Percentiles rank a stretch among this genome's conserved stretches.
Evolutionary conservation across 2,888 invertebrate genomes (phyloP).

Genomic region (Luffia ferchaultella): DNA sequence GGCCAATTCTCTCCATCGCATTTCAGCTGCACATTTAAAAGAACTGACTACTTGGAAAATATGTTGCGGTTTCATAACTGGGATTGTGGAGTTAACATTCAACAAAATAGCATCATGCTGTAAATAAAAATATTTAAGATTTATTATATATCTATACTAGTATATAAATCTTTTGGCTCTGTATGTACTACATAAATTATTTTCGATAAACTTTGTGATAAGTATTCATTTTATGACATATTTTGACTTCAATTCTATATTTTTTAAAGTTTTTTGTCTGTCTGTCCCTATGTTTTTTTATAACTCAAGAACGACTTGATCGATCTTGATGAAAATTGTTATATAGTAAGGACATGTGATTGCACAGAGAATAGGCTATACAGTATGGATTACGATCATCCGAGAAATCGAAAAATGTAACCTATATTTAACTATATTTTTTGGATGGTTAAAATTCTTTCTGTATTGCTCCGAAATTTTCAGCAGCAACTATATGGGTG

Average conservation of each 20-base stretch:
- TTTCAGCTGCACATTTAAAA: slow-evolving; percentile 61
- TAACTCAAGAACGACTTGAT: too few species aligned
- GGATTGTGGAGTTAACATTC: slow-evolving; percentile 48
- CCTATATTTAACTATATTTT: neutral
- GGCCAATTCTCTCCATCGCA: slow-evolving; percentile 65
- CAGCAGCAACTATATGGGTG: neutral
- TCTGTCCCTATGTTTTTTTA: too few species aligned
- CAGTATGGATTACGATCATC: too few species aligned
- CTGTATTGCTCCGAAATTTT: neutral
- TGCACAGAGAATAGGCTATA: too few species aligned
- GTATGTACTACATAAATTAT: neutral
- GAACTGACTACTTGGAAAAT: slow-evolving; percentile 72
- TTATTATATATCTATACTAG: neutral
- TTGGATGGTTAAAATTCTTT: neutral
- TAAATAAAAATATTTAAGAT: slow-evolving; percentile 18
- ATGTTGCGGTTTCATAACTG: slow-evolving; percentile 66
- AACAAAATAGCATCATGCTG: slow-evolving; percentile 65
- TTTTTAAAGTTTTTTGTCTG: too few species aligned
- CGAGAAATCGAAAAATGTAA: neutral
- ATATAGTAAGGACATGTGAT: too few species aligned
- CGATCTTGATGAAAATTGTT: too few species aligned
- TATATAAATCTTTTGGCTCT: too few species aligned
- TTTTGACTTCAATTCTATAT: too few species aligned
- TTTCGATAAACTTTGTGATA: too few species aligned
- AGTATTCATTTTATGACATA: too few species aligned